phyloP scores from a whole-genome alignment of 1,140 invertebrate species.

The Heliconius melpomene region DNA sequence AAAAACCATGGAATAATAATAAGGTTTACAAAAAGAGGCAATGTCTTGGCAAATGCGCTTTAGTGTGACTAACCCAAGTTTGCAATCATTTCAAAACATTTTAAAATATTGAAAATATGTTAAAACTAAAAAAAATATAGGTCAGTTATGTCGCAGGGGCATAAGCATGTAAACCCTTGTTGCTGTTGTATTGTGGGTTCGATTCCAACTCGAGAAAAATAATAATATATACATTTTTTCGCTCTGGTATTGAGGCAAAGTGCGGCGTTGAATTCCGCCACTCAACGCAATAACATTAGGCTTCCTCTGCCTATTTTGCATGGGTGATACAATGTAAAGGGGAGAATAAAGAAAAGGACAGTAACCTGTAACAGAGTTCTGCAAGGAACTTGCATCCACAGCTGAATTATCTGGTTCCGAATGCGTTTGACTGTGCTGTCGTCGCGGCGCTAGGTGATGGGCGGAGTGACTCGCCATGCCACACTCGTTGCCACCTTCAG shows the following conservation, averaged over 20 bases:
- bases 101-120: not conserved
- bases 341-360: not conserved
- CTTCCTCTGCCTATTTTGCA: not conserved
- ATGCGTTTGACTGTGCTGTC: slow-evolving; percentile 84
- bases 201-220: not conserved
- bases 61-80: not conserved
- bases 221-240: not conserved
- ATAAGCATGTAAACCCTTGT: not conserved
- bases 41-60: too few relatives aligned
- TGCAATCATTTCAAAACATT: not conserved
- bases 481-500: slow-evolving; percentile 81
- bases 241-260: not conserved
- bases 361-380: slow-evolving; percentile 51
- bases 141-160: not conserved
- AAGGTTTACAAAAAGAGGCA: not conserved
- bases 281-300: not conserved
- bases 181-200: not conserved
- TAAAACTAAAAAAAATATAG: not conserved
- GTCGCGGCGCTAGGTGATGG: slow-evolving; percentile 77
- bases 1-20: not conserved
- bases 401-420: slow-evolving; percentile 83
- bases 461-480: slow-evolving; percentile 73
- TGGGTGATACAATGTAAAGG: not conserved
- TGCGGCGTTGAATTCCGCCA: not conserved
- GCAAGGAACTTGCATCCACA: slow-evolving; percentile 66